Evolutionary conservation across 2,113 vertebrate genomes (phyloP), one percentile per base, ranked within the genome.

Genomic region (Hippocampus zosterae): DNA sequence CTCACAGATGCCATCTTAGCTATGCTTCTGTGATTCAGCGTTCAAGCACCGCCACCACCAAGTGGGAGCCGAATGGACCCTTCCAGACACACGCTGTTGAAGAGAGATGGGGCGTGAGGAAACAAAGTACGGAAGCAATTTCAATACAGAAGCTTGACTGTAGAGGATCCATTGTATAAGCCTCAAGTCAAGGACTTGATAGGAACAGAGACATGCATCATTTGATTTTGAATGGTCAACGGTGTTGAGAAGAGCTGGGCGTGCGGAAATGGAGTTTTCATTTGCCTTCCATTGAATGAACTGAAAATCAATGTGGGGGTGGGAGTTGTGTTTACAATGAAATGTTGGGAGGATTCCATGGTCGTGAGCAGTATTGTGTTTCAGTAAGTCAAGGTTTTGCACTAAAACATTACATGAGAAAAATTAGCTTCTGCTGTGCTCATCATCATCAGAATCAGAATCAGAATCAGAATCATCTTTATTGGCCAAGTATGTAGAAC

Each of bases 1-100:
- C 86, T 84, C 69, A 70, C 69, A 84, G 85, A 82, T 89, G 83
- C 82, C 85, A 86, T 85, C 82, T 91, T 86, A 86, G 86, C 81
- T 83, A 77, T 68, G 84, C 85, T 77, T 89, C 84, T 81, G 74
- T 72, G 78, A 75, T 60, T 69, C 41, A n/a, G 53, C 18, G 2
- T 65, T 70, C 61, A 73, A 59, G 57, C 66, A 62, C 66, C 68
- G 62, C 76, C 61, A 67, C 67, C 27, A 52, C 72, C 73, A 71
- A 72, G 64, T 76, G 62, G 71, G 53, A 65, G 55, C 60, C 50
- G 77, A 76, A 73, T 68, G 62, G 74, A 60, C 68, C 72, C 77
- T 79, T 84, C 80, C 67, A 74, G 74, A 73, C 23, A 77, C 74
- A 33, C 69, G 70, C 7, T 53, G 2, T 60, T 68, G 11, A 37